Base-by-base conservation (phyloP, 1,140 invertebrate species). In the Aphaenogaster floridana region DNA sequence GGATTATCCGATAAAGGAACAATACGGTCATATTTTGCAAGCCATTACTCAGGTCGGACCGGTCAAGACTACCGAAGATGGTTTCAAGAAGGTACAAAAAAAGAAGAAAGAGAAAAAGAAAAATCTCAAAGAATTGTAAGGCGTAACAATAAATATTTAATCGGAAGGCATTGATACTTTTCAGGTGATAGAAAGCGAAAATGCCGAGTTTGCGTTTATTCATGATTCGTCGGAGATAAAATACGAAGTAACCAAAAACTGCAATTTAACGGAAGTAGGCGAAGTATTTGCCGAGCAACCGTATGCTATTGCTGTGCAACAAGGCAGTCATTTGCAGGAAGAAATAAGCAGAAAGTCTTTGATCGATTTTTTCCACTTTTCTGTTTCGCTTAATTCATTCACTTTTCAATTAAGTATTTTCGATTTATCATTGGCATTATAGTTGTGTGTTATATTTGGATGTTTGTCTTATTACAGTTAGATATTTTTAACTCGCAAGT, bases 1-100 rank as follows among this genome's bases (percentile, higher is more conserved):
- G 98, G 98, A 99, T 92, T 99, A 99, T 95, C 98, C 98, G 0
- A 98, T 99, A 64, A 97, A 98, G 89, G 98, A 99, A 94, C 98
- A 98, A 94, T 99, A 98, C 91, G 98, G 97, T 2, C 98, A 98
- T 88, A 98, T 99, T 88, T 95, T 98, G 48, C 95, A 98, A 54
- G 97, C 98, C 34, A 98, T 99, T 64, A 97, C 98, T 74, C 97
- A 97, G 87, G 97, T 97, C 1, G 96, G 97, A 90, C 97, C 97
- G 0, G 97, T 98, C 0, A 92, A 93, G 3, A 96, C 96, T 78
- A 96, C 97, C 1, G 92, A 96, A n/a, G 97, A 97, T 86, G 98
- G 98, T 0, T 98, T 98, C 91, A 94, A 95, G 87, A 97, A 97
- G 95, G 97, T 97, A 92, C 1, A 42, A 17, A 9, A 54, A 36